Conservation (phyloP, 2,797 vertebrate species). For the Chelon auratus region DNA sequence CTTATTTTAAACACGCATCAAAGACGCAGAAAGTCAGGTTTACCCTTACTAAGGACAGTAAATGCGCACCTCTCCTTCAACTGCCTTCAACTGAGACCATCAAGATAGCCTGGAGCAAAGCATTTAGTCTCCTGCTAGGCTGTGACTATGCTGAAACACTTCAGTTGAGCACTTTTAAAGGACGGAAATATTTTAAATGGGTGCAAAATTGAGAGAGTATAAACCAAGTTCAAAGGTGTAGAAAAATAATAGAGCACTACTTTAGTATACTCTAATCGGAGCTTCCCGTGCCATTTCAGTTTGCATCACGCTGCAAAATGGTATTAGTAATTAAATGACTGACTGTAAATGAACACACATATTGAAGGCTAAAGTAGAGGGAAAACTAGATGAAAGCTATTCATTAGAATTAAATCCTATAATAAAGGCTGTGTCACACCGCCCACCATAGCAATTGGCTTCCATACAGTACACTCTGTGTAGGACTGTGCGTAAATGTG, state of each 20-base stretch:
- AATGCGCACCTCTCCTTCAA: background rate
- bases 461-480: slow-evolving; percentile 46
- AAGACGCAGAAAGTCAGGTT: too few relatives aligned
- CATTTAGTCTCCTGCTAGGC: background rate
- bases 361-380: slow-evolving; percentile 29
- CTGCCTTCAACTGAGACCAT: background rate
- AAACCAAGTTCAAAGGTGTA: background rate
- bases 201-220: background rate
- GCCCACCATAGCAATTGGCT: slow-evolving; percentile 69
- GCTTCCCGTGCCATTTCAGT: background rate
- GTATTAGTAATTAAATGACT: slow-evolving; percentile 37
- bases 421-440: slow-evolving; percentile 61
- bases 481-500: slow-evolving; percentile 45
- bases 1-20: too few relatives aligned
- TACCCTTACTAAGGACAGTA: too few relatives aligned
- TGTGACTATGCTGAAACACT: background rate
- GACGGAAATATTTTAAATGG: background rate
- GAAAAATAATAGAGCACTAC: background rate
- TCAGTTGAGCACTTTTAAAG: background rate
- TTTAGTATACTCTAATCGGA: background rate
- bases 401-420: slow-evolving; percentile 60
- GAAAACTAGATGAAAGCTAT: slow-evolving; percentile 40
- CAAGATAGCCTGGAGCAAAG: too few relatives aligned
- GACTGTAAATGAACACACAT: slow-evolving; percentile 48
- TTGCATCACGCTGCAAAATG: background rate